Evolutionary conservation across 2,888 invertebrate genomes (phyloP).

Genomic region (Mythimna vitellina): DNA sequence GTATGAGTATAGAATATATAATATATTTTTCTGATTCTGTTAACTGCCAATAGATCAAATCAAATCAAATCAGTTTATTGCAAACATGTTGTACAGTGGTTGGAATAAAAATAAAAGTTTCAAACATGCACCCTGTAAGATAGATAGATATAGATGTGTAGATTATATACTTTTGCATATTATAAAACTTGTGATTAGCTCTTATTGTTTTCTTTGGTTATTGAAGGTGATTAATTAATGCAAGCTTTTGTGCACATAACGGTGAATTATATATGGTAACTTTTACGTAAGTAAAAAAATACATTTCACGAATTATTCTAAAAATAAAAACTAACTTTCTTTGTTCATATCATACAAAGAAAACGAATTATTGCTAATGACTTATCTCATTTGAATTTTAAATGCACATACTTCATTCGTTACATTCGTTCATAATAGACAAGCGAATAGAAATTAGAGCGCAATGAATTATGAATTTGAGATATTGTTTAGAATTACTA

Average conservation of each 20-base stretch:
- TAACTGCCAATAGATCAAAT: too few relatives aligned
- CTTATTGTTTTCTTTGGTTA: background rate
- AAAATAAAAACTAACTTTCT: too few relatives aligned
- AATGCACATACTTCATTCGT: slow-evolving; percentile 6
- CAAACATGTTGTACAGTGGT: too few relatives aligned
- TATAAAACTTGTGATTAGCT: too few relatives aligned
- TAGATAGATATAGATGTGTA: too few relatives aligned
- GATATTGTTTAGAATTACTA: background rate
- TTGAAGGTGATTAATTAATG: background rate
- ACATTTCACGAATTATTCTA: too few relatives aligned
- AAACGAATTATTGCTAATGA: slow-evolving; percentile 5
- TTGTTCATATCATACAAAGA: background rate
- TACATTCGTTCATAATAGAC: background rate
- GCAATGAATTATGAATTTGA: background rate
- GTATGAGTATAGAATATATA: too few relatives aligned
- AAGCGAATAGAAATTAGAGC: background rate
- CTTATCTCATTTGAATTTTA: slow-evolving; percentile 25
- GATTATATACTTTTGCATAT: too few relatives aligned
- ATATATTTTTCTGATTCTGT: too few relatives aligned
- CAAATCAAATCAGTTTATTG: too few relatives aligned
- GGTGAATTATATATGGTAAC: background rate
- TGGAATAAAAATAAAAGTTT: too few relatives aligned
- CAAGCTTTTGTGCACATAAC: background rate
- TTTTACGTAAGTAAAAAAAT: background rate
- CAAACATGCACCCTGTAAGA: too few relatives aligned